Conservation (phyloP, 2,797 vertebrate species). For the Emydoidea blandingii region DNA sequence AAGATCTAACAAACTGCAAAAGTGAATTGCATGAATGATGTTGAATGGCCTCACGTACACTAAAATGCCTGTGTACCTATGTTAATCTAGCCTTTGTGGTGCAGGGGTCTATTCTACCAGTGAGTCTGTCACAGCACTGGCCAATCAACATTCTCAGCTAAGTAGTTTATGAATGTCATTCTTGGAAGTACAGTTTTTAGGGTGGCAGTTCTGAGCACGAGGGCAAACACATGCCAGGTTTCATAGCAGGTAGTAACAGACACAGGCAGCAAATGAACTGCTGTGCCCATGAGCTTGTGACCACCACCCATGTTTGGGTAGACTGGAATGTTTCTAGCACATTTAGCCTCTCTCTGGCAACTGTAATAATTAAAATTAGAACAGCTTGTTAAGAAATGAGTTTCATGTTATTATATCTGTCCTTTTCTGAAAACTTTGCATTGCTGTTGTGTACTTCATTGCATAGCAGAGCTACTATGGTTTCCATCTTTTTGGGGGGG, state of each 20-base stretch:
- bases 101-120: constrained; percentile 32
- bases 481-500: neutral
- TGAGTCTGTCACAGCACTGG: neutral
- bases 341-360: neutral
- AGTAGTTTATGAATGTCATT: constrained; percentile 20
- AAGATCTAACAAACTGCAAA: neutral
- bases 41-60: neutral
- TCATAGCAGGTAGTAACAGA: constrained; percentile 35
- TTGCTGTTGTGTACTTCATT: neutral
- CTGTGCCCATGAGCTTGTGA: neutral
- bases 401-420: neutral
- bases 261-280: neutral
- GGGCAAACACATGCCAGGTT: neutral
- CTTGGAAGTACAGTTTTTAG: constrained; percentile 9
- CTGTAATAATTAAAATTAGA: neutral
- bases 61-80: neutral
- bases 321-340: neutral
- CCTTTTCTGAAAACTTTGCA: neutral
- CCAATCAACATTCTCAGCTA: constrained; percentile 21
- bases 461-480: neutral
- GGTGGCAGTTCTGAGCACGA: constrained; percentile 20
- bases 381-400: neutral
- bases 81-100: constrained; percentile 1
- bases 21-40: neutral
- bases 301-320: neutral